phyloP scores from a whole-genome alignment of 2,888 invertebrate species.

The Lampropteryx suffumata region DNA sequence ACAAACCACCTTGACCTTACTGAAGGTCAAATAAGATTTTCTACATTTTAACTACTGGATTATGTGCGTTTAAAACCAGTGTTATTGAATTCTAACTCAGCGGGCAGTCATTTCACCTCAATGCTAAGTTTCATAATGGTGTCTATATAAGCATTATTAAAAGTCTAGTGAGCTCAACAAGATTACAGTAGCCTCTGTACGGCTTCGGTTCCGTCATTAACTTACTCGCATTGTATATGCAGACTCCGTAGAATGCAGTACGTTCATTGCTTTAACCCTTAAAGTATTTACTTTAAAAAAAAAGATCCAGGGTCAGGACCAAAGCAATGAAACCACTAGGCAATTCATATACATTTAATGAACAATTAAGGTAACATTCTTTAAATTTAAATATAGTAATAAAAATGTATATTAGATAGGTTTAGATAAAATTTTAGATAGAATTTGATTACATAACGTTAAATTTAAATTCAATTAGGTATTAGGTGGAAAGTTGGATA shows the following conservation, averaged over 20 bases:
- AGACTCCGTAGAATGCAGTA: conserved; percentile 13
- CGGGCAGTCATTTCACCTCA: conserved; percentile 6
- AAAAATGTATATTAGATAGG: no score
- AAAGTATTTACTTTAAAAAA: conserved; percentile 28
- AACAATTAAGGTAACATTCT: conserved; percentile 48
- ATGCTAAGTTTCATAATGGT: conserved; percentile 8
- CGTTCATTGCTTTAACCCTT: conserved; percentile 78
- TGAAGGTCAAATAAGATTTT: conserved; percentile 22
- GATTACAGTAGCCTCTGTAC: conserved; percentile 23
- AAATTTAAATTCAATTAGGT: background rate
- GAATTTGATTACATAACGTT: background rate
- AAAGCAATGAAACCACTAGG: conserved; percentile 77
- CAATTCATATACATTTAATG: conserved; percentile 61
- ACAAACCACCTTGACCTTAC: conserved; percentile 31
- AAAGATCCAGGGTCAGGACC: conserved; percentile 55
- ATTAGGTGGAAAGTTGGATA: no score
- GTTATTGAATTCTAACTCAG: background rate
- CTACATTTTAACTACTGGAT: conserved; percentile 6
- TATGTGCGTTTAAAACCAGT: background rate
- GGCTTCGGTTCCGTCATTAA: conserved; percentile 21
- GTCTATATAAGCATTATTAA: conserved; percentile 10
- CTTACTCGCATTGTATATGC: conserved; percentile 13
- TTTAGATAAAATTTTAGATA: background rate
- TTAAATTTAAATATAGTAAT: background rate
- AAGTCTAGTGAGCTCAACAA: conserved; percentile 11